Evolutionary conservation across 2,113 vertebrate species (phyloP), one percentile per base, ranked within the genome.

Genomic region (Thamnophis sirtalis): DNA sequence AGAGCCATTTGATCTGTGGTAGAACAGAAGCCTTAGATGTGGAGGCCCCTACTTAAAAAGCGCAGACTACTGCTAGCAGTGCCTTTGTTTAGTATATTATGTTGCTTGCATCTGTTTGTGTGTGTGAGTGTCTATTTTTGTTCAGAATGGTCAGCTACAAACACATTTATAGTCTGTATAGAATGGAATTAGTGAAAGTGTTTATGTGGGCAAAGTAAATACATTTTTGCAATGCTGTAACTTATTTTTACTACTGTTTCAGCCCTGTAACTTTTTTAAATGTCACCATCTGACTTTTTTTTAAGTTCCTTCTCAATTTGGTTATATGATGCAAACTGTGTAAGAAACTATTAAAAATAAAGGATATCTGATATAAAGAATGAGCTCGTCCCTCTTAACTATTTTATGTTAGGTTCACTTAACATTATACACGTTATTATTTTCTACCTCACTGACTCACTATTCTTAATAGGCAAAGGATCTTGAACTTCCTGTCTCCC

Each of bases 191-290:
- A 95, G 97, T 80, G 97, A 95, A 86, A 97, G 96, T 96, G 97
- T 95, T 95, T 96, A 95, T 95, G 7, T 80, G 73, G 94, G 95
- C 94, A 97, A 95, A 97, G 93, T 96, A 96, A 95, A 95, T 94
- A 95, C 95, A 87, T 96, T 96, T 93, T 94, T 89, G 95, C 91
- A 92, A 95, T 94, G 94, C 73, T 93, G 93, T 95, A 95, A 97
- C 95, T 97, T 97, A 96, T 97, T 96, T 96, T 96, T 96, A 95
- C 54, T 96, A 96, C 95, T 60, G 48, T 93, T 92, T 89, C 94
- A 90, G 86, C 26, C 84, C 93, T 87, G 92, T 90, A 95, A 94
- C 95, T 94, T 96, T 96, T 95, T 96, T 93, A 60, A 38, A 95
- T 90, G 50, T 49, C 93, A 93, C 95, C 80, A 91, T 91, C 56